Evolutionary conservation across 2,797 vertebrate species (phyloP).

Genomic region (Sebastes taczanowskii): DNA sequence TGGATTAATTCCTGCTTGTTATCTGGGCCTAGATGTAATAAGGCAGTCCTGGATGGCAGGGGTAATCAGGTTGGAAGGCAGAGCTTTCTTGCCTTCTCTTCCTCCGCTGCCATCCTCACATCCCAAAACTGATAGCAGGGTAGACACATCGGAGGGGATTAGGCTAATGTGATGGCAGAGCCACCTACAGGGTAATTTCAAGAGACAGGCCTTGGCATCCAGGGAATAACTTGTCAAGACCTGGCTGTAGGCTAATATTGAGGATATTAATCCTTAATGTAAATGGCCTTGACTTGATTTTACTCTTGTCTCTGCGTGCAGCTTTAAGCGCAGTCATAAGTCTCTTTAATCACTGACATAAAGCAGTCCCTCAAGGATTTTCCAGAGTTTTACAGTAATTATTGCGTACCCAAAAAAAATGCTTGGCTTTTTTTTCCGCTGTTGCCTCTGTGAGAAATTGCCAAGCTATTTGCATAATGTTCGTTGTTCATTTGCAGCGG

Average conservation of each 20-base stretch:
- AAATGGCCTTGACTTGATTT: constrained; percentile 72
- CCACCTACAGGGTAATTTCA: constrained; percentile 76
- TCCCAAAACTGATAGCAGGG: constrained; percentile 71
- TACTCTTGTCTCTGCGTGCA: constrained; percentile 68
- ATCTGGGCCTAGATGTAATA: constrained; percentile 69
- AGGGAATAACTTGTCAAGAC: constrained; percentile 76
- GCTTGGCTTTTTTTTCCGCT: constrained; percentile 35
- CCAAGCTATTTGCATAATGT: constrained; percentile 66
- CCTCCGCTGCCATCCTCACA: constrained; percentile 55
- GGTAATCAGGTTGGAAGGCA: constrained; percentile 67
- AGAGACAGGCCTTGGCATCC: constrained; percentile 69
- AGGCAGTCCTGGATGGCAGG: constrained; percentile 62
- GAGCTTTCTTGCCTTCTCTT: constrained; percentile 44
- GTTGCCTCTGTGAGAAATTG: constrained; percentile 61
- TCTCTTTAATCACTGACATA: constrained; percentile 76
- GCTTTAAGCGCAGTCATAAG: constrained; percentile 71
- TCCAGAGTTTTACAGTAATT: constrained; percentile 74
- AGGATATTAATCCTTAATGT: constrained; percentile 78
- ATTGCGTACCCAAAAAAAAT: constrained; percentile 57
- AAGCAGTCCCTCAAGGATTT: constrained; percentile 72
- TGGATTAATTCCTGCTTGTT: constrained; percentile 77
- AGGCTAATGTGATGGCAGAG: constrained; percentile 82
- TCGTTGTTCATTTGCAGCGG: constrained; percentile 53
- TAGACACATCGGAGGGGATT: constrained; percentile 80
- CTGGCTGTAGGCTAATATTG: constrained; percentile 71